Evolutionary conservation across 2,888 invertebrate genomes (phyloP), one percentile per base, ranked within the genome.

Genomic region (Eupithecia dodoneata): DNA sequence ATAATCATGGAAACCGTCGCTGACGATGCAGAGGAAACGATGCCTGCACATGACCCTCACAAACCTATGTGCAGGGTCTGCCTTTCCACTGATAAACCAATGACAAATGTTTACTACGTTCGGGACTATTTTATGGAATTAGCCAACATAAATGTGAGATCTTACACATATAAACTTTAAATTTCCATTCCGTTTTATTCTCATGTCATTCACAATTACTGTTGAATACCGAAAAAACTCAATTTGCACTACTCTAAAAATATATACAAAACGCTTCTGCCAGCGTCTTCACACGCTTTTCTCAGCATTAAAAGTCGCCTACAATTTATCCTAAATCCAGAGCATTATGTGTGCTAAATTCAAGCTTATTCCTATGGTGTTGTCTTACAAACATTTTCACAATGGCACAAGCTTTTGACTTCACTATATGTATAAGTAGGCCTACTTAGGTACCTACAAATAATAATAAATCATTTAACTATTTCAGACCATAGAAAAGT

Each of bases 31-130:
- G 83, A 81, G 42, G 86, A 87, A 15, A 44, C 83, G 1, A 89
- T 89, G 80, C 63, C 84, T 9, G 81, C 83, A 49, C 81, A 87
- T n/a, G 88, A 88, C n/a, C 66, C 78, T 0, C 76, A 77, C 0
- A 87, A 86, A 75, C 78, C 87, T 2, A 87, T 94, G 42, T 94
- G 94, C 73, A 85, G 94, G 52, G 92, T 92, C 77, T 94, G 94
- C 87, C 88, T 94, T 44, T 85, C 88, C 0, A 91, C 89, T 2
- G 87, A 91, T 10, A 87, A 85, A 63, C 83, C 81, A n/a, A 89
- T 93, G 87, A 77, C 76, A 2, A 85, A 81, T 78, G 86, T 88
- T 0, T 72, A 77, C 0, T 15, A 77, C 2, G 89, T 84, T 67
- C 81, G 83, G 3, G 73, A 81, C 0, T 84, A 87, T 83, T 90